Base-by-base conservation (phyloP, 2,888 invertebrate genomes). In the Drosophila antonietae region DNA sequence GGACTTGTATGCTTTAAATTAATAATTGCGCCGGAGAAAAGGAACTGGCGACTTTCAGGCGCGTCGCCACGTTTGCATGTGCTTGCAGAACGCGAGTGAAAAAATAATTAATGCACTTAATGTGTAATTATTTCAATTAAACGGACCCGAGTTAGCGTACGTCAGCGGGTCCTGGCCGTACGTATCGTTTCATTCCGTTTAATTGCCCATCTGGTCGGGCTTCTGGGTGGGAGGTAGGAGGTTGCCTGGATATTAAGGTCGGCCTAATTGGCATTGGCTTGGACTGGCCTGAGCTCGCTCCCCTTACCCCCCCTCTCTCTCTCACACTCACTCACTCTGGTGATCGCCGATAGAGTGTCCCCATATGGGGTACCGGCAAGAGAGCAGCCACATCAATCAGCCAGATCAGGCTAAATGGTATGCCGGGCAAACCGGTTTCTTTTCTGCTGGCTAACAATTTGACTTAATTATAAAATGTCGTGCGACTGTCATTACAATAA, bases 51-150 rank as follows among this genome's bases (percentile, higher is more conserved):
- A 82, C 88, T 78, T 51, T 57, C 70, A 75, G 85, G 70, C 80
- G 77, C 66, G 59, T 73, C 70, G 69, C 31, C 31, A 47, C 28
- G 65, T 73, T 81, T 89, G 88, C 83, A 80, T 88, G 85, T 63
- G 74, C 58, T 52, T 68, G 79, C 75, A 71, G 68, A 65, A 71
- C 71, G 79, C 73, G 72, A 75, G 62, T 68, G 75, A 63, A 74
- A 81, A 86, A 76, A 83, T 91, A 91, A 90, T 91, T 90, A 91
- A 88, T 90, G 86, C 91, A 89, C 80, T 89, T 90, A 91, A 91
- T 91, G 83, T 90, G 83, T 90, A 91, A 91, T 91, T 91, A 91
- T 91, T 91, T 90, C 90, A 90, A 91, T 91, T 91, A 90, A 90
- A 81, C 76, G 28, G 23, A 18, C 41, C 46, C 35, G 49, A 70